Percentiles rank a stretch among this genome's conserved stretches.
Conservation (phyloP, 2,888 invertebrate genomes). For the Nephrotoma flavescens region DNA sequence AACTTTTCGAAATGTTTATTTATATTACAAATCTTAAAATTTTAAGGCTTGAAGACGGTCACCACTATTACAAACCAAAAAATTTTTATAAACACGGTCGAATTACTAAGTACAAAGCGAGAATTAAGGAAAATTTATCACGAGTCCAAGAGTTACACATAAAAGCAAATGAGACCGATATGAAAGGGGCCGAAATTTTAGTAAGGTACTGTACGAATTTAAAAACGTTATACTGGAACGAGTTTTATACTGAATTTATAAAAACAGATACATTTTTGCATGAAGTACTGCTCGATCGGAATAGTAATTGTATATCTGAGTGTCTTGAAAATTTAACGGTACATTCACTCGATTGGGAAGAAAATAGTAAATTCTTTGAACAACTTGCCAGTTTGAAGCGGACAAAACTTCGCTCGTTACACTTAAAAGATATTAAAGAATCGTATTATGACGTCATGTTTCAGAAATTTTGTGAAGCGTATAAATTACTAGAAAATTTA, state of each 20-base stretch:
- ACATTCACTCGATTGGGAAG: background rate
- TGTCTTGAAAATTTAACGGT: background rate
- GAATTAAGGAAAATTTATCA: background rate
- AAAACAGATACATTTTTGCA: background rate
- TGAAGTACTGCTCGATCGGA: background rate
- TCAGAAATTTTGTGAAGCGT: background rate
- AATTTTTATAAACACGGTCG: background rate
- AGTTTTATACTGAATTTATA: background rate
- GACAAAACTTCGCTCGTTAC: background rate
- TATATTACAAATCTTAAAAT: background rate
- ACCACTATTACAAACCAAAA: background rate
- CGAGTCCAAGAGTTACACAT: background rate
- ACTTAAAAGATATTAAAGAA: background rate
- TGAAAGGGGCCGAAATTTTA: background rate
- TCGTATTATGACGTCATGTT: background rate
- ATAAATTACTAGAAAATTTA: background rate
- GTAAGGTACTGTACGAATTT: background rate
- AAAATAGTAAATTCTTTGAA: background rate
- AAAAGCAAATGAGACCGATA: background rate
- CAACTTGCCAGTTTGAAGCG: background rate
- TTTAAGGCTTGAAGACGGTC: background rate
- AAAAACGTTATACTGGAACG: background rate
- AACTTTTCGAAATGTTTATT: background rate
- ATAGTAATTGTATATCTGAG: background rate
- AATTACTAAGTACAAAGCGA: background rate